A percentile compares a stretch with the other conserved stretches of the same genome.
Conservation (phyloP, 2,113 vertebrate species). For the Prinia subflava region DNA sequence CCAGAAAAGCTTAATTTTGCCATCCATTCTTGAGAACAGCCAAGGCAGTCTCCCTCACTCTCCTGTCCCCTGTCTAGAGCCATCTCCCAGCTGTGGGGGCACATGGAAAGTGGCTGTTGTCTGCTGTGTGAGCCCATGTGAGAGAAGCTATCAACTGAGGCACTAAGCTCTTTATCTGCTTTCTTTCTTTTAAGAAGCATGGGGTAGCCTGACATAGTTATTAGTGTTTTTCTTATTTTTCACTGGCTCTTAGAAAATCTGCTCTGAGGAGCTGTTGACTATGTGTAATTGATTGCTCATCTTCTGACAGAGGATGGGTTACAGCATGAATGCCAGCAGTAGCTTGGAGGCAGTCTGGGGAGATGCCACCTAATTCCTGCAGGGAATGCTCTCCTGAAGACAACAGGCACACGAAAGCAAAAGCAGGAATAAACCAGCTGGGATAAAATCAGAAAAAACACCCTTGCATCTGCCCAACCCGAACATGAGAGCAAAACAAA, state of each 20-base stretch:
- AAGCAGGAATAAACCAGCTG: not conserved
- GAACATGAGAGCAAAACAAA: conserved; percentile 20
- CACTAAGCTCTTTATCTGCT: not conserved
- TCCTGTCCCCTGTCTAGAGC: not conserved
- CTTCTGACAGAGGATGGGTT: not conserved
- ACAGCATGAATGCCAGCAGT: not conserved
- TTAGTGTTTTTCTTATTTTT: not conserved
- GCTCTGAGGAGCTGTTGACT: not conserved
- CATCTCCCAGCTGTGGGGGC: not conserved
- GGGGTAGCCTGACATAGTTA: not conserved
- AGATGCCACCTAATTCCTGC: conserved; percentile 21
- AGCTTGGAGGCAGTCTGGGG: conserved; percentile 38
- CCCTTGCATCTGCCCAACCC: not conserved
- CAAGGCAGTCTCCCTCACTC: not conserved
- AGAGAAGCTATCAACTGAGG: not conserved
- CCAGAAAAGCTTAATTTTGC: not conserved
- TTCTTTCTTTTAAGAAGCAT: not conserved
- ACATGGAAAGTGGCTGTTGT: not conserved
- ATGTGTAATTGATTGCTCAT: not conserved
- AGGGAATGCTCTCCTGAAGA: not conserved
- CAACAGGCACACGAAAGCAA: not conserved
- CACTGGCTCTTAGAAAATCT: not conserved
- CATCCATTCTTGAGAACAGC: not conserved
- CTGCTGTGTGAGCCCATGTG: not conserved
- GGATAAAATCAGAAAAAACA: conserved; percentile 40